Conservation (phyloP, 1,140 invertebrate genomes). For the Neodiprion fabricii region DNA sequence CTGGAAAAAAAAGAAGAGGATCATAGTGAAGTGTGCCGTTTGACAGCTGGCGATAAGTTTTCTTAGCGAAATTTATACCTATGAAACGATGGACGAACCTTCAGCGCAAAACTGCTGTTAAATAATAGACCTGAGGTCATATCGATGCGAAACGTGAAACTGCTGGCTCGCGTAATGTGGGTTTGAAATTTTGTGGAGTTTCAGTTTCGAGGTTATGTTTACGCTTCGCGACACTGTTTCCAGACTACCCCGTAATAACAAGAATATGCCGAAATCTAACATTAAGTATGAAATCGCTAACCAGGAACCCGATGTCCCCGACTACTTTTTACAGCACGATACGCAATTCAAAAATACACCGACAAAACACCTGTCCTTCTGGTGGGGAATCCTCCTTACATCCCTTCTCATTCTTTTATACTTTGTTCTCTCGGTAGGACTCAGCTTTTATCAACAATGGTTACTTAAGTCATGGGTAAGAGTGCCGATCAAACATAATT, state of each 20-base stretch:
- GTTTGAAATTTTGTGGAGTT: too few species aligned
- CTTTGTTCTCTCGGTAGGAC: constrained; percentile 88
- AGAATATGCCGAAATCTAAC: constrained; percentile 56
- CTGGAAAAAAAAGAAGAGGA: too few species aligned
- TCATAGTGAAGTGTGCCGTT: too few species aligned
- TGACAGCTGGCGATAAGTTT: too few species aligned
- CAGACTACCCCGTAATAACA: constrained; percentile 23
- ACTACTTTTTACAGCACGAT: constrained; percentile 48
- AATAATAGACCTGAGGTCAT: too few species aligned
- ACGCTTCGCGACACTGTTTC: constrained; percentile 21
- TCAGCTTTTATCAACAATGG: constrained; percentile 97
- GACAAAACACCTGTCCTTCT: constrained; percentile 44
- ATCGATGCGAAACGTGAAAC: too few species aligned
- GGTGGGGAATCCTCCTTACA: constrained; percentile 54
- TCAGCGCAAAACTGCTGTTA: too few species aligned
- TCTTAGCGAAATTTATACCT: too few species aligned
- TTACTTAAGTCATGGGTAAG: constrained; percentile 78
- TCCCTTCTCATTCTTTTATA: constrained; percentile 76
- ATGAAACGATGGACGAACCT: too few species aligned
- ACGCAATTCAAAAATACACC: constrained; percentile 45
- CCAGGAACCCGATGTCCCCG: constrained; percentile 49
- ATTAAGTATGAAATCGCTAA: constrained; percentile 58
- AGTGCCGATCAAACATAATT: constrained; percentile 24
- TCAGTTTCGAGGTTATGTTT: constrained; percentile 29
- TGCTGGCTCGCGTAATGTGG: too few species aligned